Conservation (phyloP, 1,140 invertebrate species). For the Oedothorax gibbosus region DNA sequence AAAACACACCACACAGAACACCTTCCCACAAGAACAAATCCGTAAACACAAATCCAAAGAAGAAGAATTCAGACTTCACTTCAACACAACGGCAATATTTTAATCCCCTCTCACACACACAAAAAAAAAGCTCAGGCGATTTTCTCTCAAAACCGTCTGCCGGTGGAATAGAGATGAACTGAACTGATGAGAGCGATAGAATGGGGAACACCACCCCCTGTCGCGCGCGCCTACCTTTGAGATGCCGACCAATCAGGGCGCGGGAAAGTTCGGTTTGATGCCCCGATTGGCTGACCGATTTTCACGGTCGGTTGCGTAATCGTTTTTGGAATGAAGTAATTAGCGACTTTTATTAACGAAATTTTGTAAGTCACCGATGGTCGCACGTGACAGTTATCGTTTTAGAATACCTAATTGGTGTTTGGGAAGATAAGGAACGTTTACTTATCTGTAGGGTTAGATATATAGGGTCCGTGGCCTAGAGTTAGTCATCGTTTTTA, state of each 20-base stretch:
- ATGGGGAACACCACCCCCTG: slow-evolving; percentile 8
- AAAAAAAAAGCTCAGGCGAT: neutral
- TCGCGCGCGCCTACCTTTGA: slow-evolving; percentile 33
- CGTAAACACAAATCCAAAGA: slow-evolving; percentile 14
- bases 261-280: slow-evolving; percentile 29
- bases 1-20: slow-evolving; percentile 25
- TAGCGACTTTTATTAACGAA: too few relatives aligned
- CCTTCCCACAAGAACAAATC: slow-evolving; percentile 8
- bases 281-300: slow-evolving; percentile 11
- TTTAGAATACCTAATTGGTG: too few relatives aligned
- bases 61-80: too few relatives aligned
- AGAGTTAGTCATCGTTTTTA: too few relatives aligned
- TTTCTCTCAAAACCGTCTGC: neutral
- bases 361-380: too few relatives aligned
- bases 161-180: slow-evolving; percentile 9
- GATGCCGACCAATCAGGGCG: neutral
- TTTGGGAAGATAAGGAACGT: too few relatives aligned
- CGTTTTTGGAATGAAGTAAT: too few relatives aligned
- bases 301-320: slow-evolving; percentile 33
- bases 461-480: too few relatives aligned
- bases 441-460: too few relatives aligned
- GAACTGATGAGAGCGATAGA: neutral
- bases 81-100: too few relatives aligned
- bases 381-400: too few relatives aligned
- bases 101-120: too few relatives aligned